Evolutionary conservation across 30 jellyfish, hydroid and myxozoan species (phyloP).

Genomic region (Pseudorhiza aurosa): DNA sequence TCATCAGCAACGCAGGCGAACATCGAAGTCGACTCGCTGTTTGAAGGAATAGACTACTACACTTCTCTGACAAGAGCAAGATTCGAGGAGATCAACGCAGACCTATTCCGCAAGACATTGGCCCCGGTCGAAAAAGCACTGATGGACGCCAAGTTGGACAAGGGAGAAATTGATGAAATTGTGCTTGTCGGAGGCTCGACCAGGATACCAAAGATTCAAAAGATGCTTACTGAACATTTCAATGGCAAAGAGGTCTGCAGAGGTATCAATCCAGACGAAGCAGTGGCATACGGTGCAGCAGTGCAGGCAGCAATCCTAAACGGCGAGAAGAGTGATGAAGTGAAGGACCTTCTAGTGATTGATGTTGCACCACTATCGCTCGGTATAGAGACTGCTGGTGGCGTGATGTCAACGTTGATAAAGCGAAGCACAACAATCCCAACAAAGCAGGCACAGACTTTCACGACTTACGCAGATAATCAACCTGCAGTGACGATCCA

Average conservation of each 20-base stretch:
- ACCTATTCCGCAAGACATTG: slow-evolving; percentile 66
- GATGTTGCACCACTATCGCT: slow-evolving; percentile 96
- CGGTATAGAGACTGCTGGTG: slow-evolving; percentile 97
- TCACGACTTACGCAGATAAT: slow-evolving; percentile 89
- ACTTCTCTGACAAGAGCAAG: slow-evolving; percentile 89
- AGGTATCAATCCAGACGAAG: slow-evolving; percentile 96
- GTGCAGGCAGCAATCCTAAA: slow-evolving; percentile 93
- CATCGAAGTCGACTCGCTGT: slow-evolving; percentile 94
- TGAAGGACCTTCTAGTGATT: slow-evolving; percentile 77
- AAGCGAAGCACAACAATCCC: slow-evolving; percentile 92
- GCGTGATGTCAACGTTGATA: slow-evolving; percentile 84
- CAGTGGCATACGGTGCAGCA: slow-evolving; percentile 98
- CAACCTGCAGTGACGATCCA: slow-evolving; percentile 93
- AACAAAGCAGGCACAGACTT: slow-evolving; percentile 70
- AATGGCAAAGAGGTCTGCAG: slow-evolving; percentile 85
- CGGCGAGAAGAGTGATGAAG: slow-evolving; percentile 81
- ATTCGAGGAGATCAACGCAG: slow-evolving; percentile 83
- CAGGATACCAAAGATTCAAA: slow-evolving; percentile 87
- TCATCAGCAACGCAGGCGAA: slow-evolving; percentile 91
- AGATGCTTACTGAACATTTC: slow-evolving; percentile 78
- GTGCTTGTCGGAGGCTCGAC: slow-evolving; percentile 99
- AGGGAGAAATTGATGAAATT: slow-evolving; percentile 74
- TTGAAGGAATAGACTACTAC: slow-evolving; percentile 90
- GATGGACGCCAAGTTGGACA: slow-evolving; percentile 74
- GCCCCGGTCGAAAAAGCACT: slow-evolving; percentile 80